A percentile compares a stretch with the other conserved stretches of the same genome.
These are phyloP conservation scores for Triplophysa rosa DNA, from an alignment of 2,113 vertebrate species.

Conservation along the genomic window DNA sequence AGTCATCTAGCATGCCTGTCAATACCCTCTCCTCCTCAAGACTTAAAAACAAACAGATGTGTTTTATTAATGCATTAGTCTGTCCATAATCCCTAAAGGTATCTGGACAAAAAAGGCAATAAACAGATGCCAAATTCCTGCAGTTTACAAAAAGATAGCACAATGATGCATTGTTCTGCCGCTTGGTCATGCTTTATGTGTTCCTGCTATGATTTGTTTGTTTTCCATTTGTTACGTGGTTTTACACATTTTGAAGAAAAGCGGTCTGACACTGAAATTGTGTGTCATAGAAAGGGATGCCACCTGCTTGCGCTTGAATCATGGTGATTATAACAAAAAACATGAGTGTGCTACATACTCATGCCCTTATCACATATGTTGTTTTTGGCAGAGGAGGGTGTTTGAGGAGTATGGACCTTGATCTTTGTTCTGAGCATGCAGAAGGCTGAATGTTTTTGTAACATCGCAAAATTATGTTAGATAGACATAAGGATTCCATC, in stretches of 20 bases:
- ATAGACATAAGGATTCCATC: slow-evolving; percentile 26
- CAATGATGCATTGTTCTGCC: slow-evolving; percentile 52
- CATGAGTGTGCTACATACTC: slow-evolving; percentile 5
- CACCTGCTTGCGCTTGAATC: slow-evolving; percentile 49
- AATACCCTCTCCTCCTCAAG: slow-evolving; percentile 14
- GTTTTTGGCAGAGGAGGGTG: slow-evolving; percentile 19
- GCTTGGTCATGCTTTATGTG: slow-evolving; percentile 37
- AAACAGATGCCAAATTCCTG: slow-evolving; percentile 54
- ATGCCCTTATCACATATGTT: slow-evolving; percentile 9
- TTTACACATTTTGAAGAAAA: slow-evolving; percentile 32
- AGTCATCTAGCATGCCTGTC: not conserved
- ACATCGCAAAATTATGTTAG: not conserved
- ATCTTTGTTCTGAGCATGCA: slow-evolving; percentile 1
- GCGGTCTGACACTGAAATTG: slow-evolving; percentile 13
- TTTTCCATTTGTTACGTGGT: slow-evolving; percentile 36
- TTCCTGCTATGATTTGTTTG: slow-evolving; percentile 33
- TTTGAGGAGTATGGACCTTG: slow-evolving; percentile 19
- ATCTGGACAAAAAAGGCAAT: slow-evolving; percentile 23
- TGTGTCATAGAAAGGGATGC: slow-evolving; percentile 35
- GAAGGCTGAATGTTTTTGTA: not conserved
- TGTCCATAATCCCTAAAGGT: slow-evolving; percentile 43
- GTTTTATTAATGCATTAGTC: slow-evolving; percentile 44
- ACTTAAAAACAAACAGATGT: slow-evolving; percentile 57
- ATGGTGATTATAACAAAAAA: slow-evolving; percentile 17
- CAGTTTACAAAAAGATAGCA: slow-evolving; percentile 54